These are phyloP conservation scores for Didymodactylos carnosus DNA, from an alignment of 2,888 invertebrate species.

Conservation along the genomic window DNA sequence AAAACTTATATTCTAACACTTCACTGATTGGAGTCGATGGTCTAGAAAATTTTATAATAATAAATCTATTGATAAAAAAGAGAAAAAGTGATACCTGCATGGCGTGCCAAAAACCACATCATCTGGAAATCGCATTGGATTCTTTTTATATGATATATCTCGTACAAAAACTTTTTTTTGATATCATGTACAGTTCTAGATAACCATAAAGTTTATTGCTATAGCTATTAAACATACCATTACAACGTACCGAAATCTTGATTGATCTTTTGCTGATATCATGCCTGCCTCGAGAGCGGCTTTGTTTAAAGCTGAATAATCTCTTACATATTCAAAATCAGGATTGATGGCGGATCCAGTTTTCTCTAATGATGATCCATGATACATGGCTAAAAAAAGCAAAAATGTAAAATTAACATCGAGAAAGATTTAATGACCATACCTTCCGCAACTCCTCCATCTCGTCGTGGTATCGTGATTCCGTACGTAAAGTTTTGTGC, in stretches of 20 bases:
- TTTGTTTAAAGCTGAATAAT: slow-evolving; percentile 6
- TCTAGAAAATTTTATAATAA: neutral
- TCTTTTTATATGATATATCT: neutral
- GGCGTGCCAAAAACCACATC: slow-evolving; percentile 6
- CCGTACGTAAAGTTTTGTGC: neutral
- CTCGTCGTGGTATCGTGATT: neutral
- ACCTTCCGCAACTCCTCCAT: slow-evolving; percentile 11
- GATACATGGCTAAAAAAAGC: neutral
- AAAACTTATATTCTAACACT: slow-evolving; percentile 1
- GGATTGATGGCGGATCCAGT: too few species aligned
- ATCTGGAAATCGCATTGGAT: neutral
- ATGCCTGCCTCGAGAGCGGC: slow-evolving; percentile 4
- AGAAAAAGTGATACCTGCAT: neutral
- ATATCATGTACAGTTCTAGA: slow-evolving; percentile 1
- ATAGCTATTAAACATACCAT: too few species aligned
- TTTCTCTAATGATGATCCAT: neutral
- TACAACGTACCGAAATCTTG: neutral
- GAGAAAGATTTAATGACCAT: neutral
- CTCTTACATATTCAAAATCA: neutral
- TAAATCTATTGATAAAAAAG: neutral
- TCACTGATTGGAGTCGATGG: slow-evolving; percentile 7
- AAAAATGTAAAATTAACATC: neutral
- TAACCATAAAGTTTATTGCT: neutral
- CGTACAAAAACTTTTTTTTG: slow-evolving; percentile 5
- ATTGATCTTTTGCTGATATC: slow-evolving; percentile 5